Conservation (phyloP, 2,888 invertebrate species). For the Acronicta aceris region DNA sequence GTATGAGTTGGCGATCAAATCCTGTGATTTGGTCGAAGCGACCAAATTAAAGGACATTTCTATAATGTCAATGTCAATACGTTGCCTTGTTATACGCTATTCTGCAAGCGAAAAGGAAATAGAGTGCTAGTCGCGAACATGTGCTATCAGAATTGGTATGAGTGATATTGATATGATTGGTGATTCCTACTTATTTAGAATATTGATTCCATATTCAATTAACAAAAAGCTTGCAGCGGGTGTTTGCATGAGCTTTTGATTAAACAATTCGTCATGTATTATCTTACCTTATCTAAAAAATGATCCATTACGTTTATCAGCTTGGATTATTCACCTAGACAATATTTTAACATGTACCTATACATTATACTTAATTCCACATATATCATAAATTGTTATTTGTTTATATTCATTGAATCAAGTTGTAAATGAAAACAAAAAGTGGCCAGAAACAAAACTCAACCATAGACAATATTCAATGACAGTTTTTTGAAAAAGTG, state of each 20-base stretch:
- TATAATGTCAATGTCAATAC: too few species aligned
- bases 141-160: neutral
- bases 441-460: conserved; percentile 72
- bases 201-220: too few species aligned
- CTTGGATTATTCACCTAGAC: conserved; percentile 70
- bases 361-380: neutral
- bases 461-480: conserved; percentile 70
- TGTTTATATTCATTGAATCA: neutral
- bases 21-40: too few species aligned
- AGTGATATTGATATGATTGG: too few species aligned
- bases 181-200: too few species aligned
- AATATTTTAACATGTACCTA: conserved; percentile 27
- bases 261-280: conserved; percentile 19
- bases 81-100: too few species aligned
- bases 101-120: too few species aligned
- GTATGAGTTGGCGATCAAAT: too few species aligned
- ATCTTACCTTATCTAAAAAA: conserved; percentile 32
- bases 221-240: neutral
- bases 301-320: conserved; percentile 20
- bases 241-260: conserved; percentile 9
- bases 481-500: conserved; percentile 85
- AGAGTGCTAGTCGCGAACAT: neutral
- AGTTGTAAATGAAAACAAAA: conserved; percentile 60
- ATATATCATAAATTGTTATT: too few species aligned
- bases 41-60: too few species aligned